Conservation (phyloP, 2,113 vertebrate genomes). For the Hippocampus comes region DNA sequence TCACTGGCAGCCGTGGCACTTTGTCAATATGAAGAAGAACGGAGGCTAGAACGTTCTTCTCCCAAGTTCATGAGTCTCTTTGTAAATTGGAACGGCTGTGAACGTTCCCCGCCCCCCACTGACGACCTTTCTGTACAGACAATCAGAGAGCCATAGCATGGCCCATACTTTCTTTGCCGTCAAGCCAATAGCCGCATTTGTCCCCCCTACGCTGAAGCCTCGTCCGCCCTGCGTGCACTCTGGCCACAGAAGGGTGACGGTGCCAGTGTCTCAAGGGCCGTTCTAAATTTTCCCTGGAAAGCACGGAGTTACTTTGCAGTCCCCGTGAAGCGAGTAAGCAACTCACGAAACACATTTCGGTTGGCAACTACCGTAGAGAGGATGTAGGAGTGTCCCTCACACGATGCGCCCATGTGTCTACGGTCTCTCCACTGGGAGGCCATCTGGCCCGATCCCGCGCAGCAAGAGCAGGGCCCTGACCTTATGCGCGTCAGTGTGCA, state of each 20-base stretch:
- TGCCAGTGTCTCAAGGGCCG: constrained; percentile 47
- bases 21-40: too few species aligned
- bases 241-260: constrained; percentile 13
- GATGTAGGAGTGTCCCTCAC: constrained; percentile 31
- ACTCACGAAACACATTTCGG: not conserved
- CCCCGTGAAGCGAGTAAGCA: constrained; percentile 3
- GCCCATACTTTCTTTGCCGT: constrained; percentile 16
- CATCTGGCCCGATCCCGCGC: constrained; percentile 60
- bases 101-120: too few species aligned
- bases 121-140: constrained; percentile 12
- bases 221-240: constrained; percentile 21
- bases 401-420: constrained; percentile 30
- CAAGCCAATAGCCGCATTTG: constrained; percentile 32
- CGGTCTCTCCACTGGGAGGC: constrained; percentile 40
- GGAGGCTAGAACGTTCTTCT: too few species aligned
- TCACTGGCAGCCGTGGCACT: too few species aligned
- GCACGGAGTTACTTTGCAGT: not conserved
- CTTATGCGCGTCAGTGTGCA: constrained; percentile 18
- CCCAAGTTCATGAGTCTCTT: too few species aligned
- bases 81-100: too few species aligned
- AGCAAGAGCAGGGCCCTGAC: constrained; percentile 30
- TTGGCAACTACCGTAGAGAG: constrained; percentile 6
- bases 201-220: constrained; percentile 26
- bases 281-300: constrained; percentile 22
- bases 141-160: constrained; percentile 20